These are phyloP conservation scores for Halictus quadricinctus DNA, from an alignment of 2,888 invertebrate genomes.

Conservation along the genomic window DNA sequence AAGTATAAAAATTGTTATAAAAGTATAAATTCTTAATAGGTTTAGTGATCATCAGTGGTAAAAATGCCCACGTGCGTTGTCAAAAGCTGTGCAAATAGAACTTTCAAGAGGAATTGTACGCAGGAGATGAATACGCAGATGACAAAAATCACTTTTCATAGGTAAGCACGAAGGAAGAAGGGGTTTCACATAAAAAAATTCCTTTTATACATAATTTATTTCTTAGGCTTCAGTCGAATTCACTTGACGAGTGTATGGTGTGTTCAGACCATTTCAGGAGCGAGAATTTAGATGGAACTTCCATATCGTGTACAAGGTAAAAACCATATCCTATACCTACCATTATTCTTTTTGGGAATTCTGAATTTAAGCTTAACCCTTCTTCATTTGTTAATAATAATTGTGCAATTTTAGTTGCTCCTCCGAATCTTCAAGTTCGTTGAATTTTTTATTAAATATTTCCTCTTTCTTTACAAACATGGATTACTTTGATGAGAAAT, in stretches of 20 bases:
- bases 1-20: too few relatives aligned
- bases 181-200: not conserved
- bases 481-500: too few relatives aligned
- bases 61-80: constrained; percentile 10
- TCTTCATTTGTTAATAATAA: too few relatives aligned
- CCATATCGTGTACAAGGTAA: not conserved
- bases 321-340: constrained; percentile 2
- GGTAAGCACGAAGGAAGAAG: not conserved
- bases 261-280: constrained; percentile 9
- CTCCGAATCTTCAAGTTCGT: too few relatives aligned
- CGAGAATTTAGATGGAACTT: constrained; percentile 12
- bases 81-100: constrained; percentile 6
- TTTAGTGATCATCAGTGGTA: not conserved
- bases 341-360: too few relatives aligned
- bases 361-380: too few relatives aligned
- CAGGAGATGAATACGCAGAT: not conserved
- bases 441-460: too few relatives aligned
- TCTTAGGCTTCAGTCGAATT: constrained; percentile 1
- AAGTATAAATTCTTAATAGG: too few relatives aligned
- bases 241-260: not conserved
- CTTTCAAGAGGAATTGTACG: not conserved
- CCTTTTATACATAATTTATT: not conserved
- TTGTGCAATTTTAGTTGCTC: too few relatives aligned
- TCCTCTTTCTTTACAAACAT: too few relatives aligned
- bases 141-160: constrained; percentile 5